Base-by-base conservation (phyloP, 1,140 invertebrate species). In the Pissodes strobi region DNA sequence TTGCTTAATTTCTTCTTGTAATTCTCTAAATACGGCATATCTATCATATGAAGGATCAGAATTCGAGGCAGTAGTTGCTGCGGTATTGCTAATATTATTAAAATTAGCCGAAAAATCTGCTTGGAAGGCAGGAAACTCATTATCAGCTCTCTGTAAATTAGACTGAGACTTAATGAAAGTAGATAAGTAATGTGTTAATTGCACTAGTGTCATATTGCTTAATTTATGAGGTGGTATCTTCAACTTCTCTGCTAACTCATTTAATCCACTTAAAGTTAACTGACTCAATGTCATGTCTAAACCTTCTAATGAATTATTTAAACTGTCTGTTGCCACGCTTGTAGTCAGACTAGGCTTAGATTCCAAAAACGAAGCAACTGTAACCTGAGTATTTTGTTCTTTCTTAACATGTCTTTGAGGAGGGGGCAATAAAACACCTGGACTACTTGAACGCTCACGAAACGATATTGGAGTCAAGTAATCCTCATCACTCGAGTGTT, bases 11-110 rank as follows among this genome's bases (percentile, higher is more conserved):
- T 81, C 79, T 73, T 91, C 90, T 63, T 89, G 87, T 52, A 93
- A 83, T 81, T 94, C 92, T 63, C 92, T 81, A 72, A 94, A 93
- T 0, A 90, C 92, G 0, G 91, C 91, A 74, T 94, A 94, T 64
- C 90, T 86, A 72, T 93, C 91, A 66, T 85, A 84, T 4, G 80
- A 37, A 73, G 60, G 2, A 18, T 63, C 60, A 1, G 49, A 37
- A 10, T 23, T 57, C 2, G 25, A 34, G 25, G 25, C 17, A 3
- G 15, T 45, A 4, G 49, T 45, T 13, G 53, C 21, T 3, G 46
- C 9, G 37, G 62, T 66, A 37, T 75, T 82, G 41, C 81, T 79
- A 58, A 84, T 84, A 68, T 86, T 83, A 52, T 83, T 83, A 69
- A 88, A 88, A 73, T 87, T 87, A 2, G 84, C 82, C 34, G 85